Percentiles rank a stretch among this genome's conserved stretches.
These are phyloP conservation scores for Sapajus apella DNA, from an alignment of 2,113 vertebrate species.

Conservation along the genomic window DNA sequence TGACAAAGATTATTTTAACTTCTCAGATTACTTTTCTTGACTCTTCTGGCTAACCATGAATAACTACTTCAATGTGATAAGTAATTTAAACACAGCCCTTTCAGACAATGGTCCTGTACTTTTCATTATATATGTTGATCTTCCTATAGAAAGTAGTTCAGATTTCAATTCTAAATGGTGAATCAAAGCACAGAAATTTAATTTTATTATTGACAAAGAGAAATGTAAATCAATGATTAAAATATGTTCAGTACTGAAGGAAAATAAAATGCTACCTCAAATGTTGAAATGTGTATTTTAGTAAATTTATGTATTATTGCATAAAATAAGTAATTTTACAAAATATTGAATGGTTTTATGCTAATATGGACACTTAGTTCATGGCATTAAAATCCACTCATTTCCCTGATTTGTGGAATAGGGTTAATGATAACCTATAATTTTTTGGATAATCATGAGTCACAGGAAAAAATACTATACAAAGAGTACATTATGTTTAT, in stretches of 20 bases:
- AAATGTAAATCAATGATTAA: background rate
- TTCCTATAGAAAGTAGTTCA: conserved; percentile 64
- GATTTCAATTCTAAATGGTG: conserved; percentile 62
- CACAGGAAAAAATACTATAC: background rate
- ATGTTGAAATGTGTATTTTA: background rate
- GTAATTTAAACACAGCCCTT: conserved; percentile 75
- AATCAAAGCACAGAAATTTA: conserved; percentile 32
- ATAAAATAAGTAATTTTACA: background rate
- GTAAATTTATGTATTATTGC: background rate
- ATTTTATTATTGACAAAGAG: conserved; percentile 3
- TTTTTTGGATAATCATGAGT: background rate
- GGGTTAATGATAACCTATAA: background rate
- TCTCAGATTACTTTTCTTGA: conserved; percentile 79
- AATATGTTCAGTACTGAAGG: background rate
- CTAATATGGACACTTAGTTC: background rate
- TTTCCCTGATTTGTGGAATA: background rate
- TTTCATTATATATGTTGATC: conserved; percentile 69
- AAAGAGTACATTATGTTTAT: background rate
- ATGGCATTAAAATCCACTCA: background rate
- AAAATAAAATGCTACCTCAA: background rate
- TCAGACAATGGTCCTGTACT: conserved; percentile 25
- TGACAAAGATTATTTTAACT: conserved; percentile 78
- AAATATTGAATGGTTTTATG: conserved; percentile 10
- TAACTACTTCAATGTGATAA: conserved; percentile 75
- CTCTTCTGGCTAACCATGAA: conserved; percentile 71